Conservation (phyloP, 2,888 invertebrate species). For the Chrysolina americana region DNA sequence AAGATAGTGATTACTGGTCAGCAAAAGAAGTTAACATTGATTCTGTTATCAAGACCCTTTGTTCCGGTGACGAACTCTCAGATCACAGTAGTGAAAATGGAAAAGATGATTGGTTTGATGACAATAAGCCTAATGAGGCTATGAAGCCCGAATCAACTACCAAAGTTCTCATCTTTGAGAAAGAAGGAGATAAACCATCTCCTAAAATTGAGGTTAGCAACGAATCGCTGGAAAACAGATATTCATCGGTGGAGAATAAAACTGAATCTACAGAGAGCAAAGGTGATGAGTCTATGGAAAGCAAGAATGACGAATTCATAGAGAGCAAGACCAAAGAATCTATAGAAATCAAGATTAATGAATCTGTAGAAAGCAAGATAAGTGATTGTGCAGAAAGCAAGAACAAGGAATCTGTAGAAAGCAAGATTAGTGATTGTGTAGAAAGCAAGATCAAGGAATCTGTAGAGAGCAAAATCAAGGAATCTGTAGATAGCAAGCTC, state of each 20-base stretch:
- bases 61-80: slow-evolving; percentile 70
- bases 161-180: slow-evolving; percentile 39
- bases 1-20: slow-evolving; percentile 78
- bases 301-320: slow-evolving; percentile 42
- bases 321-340: background rate
- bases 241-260: too few species aligned
- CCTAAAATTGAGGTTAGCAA: too few species aligned
- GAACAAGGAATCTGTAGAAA: background rate
- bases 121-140: slow-evolving; percentile 47
- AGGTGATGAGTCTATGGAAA: slow-evolving; percentile 35
- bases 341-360: background rate
- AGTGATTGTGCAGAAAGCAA: background rate
- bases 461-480: background rate
- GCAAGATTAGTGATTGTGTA: background rate
- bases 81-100: slow-evolving; percentile 65
- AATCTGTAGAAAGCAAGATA: background rate
- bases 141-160: slow-evolving; percentile 25
- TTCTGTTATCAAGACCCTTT: slow-evolving; percentile 84
- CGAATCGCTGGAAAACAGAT: too few species aligned
- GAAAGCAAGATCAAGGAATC: background rate
- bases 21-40: slow-evolving; percentile 86
- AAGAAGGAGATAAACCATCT: slow-evolving; percentile 25
- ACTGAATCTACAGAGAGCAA: background rate
- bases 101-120: slow-evolving; percentile 61
- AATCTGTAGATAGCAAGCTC: background rate